A percentile compares a stretch with the other conserved stretches of the same genome.
These are phyloP conservation scores for Bubo blakistoni DNA, from an alignment of 2,113 vertebrate species.

Conservation along the genomic window DNA sequence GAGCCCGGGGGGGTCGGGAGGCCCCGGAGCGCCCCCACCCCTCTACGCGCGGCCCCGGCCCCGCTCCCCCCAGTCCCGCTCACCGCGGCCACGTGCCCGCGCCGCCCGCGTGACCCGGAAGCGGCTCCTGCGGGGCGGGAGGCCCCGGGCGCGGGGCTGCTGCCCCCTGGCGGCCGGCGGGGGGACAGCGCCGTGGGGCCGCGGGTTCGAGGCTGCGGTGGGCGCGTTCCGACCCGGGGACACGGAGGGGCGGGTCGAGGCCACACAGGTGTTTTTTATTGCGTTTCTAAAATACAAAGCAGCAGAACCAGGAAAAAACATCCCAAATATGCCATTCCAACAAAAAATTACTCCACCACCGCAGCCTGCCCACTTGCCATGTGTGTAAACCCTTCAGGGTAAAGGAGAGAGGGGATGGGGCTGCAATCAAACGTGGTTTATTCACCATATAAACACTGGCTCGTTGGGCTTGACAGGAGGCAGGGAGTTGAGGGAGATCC, in stretches of 20 bases:
- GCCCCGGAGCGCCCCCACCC: not conserved
- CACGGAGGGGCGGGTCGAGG: too few relatives aligned
- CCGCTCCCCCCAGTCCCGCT: not conserved
- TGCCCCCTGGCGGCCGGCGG: not conserved
- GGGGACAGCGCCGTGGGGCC: accelerated
- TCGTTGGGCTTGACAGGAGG: accelerated
- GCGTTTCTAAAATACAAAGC: not conserved
- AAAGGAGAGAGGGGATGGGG: too few relatives aligned
- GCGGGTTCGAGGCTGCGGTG: accelerated
- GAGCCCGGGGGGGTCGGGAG: not conserved
- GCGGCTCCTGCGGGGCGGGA: not conserved
- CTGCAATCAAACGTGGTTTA: accelerated
- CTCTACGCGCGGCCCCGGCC: accelerated
- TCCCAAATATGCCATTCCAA: not conserved
- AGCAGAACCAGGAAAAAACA: not conserved
- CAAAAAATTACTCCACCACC: accelerated
- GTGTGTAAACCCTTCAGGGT: accelerated
- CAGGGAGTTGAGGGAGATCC: too few relatives aligned
- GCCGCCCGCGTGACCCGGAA: not conserved
- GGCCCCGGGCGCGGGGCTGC: not conserved
- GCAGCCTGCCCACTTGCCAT: accelerated
- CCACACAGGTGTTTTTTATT: accelerated
- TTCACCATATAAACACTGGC: accelerated
- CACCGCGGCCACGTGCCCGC: not conserved
- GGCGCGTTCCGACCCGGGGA: too few relatives aligned